Evolutionary conservation across 2,888 invertebrate genomes (phyloP).

Genomic region (Sepiola atlantica): DNA sequence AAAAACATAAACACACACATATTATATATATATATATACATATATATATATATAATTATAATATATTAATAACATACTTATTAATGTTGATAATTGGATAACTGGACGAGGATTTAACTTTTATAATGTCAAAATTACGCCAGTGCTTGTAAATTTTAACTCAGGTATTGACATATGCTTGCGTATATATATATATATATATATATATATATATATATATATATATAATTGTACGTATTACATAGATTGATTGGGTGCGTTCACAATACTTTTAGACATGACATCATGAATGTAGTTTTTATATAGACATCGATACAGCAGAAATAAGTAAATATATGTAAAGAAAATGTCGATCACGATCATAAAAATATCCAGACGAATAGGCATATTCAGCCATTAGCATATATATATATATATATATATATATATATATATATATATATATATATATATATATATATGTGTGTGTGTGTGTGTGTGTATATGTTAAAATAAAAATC

Average conservation of each 20-base stretch:
- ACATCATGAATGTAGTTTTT: background rate
- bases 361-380: background rate
- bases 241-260: background rate
- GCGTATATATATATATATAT: background rate
- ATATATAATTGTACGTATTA: no score
- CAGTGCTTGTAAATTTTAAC: background rate
- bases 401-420: background rate
- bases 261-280: background rate
- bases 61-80: background rate
- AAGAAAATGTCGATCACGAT: background rate
- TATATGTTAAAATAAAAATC: background rate
- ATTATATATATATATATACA: background rate
- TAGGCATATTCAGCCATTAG: no score
- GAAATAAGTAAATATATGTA: background rate
- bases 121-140: background rate
- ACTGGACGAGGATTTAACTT: background rate
- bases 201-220: background rate
- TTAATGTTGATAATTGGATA: background rate
- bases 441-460: no score
- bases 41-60: conserved; percentile 4
- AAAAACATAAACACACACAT: background rate
- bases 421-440: background rate
- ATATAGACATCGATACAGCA: background rate
- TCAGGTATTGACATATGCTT: background rate
- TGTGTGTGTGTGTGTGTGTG: no score